Evolutionary conservation across 2,113 vertebrate genomes (phyloP), one percentile per base, ranked within the genome.

Genomic region (Mus spicilegus): DNA sequence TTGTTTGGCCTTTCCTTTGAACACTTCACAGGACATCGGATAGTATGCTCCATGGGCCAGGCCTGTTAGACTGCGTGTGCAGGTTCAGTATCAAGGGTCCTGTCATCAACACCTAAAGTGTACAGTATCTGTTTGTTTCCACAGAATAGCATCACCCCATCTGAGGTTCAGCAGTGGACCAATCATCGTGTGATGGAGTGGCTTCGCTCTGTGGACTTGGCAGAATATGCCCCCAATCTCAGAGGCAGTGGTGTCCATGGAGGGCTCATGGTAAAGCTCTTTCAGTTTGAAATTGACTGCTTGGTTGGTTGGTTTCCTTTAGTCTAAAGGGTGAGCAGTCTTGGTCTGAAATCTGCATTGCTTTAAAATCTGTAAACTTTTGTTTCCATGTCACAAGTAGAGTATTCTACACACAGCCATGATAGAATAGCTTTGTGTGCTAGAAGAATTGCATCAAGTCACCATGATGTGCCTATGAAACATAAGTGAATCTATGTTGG

Each of bases 141-240:
- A 13, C 87, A 99, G 99, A 99, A 98, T 69, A 99, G 99, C 0
- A 98, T 99, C 92, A 99, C 98, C 4, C 99, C 99, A 0, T 99
- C 99, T 0, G 99, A 99, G 96, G 99, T 99, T 56, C 99, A 99
- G 36, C 99, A 99, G 97, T 99, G 99, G 99, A 99, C 99, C 49
- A 99, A 99, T 93, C 99, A 99, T 91, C 99, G 99, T 0, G 99
- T 99, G 96, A 99, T 99, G 99, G 99, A 99, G 95, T 99, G 99
- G 99, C 98, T 99, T 78, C 99, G 99, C 9, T 99, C 99, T 0
- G 99, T 99, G 67, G 99, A 99, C 88, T 98, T 99, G 49, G 99
- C 99, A 0, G 99, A 99, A 90, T 99, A 99, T 0, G 99, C 99
- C 5, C 99, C 99, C 72, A 99, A 99, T 95, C 98, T 99, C 95